Conservation (phyloP, 1,140 invertebrate genomes). For the Lepidostoma basale region DNA sequence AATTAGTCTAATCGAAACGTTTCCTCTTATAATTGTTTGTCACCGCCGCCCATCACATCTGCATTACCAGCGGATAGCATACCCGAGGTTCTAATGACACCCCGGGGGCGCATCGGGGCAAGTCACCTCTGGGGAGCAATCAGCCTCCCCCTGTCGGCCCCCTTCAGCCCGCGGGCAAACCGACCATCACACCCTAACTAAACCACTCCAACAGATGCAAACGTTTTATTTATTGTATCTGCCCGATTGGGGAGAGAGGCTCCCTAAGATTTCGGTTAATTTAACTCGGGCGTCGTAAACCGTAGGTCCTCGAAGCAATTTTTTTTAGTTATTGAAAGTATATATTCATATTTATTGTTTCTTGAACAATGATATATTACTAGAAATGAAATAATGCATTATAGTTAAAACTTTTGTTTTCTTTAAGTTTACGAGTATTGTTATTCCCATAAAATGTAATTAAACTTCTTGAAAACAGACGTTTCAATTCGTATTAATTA, state of each 20-base stretch:
- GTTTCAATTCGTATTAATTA: no score
- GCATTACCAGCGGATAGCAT: slow-evolving; percentile 7
- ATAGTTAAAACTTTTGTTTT: no score
- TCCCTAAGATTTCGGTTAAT: slow-evolving; percentile 22
- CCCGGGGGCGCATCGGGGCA: not conserved
- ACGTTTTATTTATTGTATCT: slow-evolving; percentile 46
- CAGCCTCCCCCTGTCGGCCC: slow-evolving; percentile 11
- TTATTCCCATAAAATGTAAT: no score
- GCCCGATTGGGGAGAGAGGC: slow-evolving; percentile 18
- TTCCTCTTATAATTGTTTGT: slow-evolving; percentile 6
- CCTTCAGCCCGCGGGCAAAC: no score
- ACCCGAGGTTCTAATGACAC: not conserved
- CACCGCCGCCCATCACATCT: slow-evolving; percentile 15
- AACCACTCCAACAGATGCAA: slow-evolving; percentile 35
- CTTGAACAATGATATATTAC: no score
- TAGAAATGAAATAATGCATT: no score
- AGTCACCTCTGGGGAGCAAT: slow-evolving; percentile 37
- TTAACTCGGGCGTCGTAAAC: not conserved
- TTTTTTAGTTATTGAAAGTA: not conserved
- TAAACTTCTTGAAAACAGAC: no score
- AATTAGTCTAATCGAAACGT: not conserved
- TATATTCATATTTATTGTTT: no score
- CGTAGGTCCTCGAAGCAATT: not conserved
- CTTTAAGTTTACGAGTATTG: no score
- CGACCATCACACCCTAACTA: no score